Conservation (phyloP, 2,888 invertebrate species). For the Opisthograptis luteolata region DNA sequence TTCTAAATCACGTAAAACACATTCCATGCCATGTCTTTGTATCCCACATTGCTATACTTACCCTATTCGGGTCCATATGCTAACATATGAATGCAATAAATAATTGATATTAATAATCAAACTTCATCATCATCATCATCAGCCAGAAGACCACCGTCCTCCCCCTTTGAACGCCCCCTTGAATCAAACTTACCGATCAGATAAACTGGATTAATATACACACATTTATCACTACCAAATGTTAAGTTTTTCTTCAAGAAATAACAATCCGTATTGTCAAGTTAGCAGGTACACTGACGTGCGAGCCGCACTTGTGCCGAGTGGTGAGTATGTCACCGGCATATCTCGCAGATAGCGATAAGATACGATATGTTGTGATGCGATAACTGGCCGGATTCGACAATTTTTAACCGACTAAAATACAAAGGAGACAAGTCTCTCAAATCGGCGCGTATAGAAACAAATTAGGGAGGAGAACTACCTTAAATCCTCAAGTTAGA, state of each 20-base stretch:
- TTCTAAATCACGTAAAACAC: no score
- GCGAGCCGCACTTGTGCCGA: conserved; percentile 15
- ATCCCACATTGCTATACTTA: no score
- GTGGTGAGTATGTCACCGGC: conserved; percentile 20
- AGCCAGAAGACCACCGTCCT: neutral
- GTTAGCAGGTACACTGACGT: conserved; percentile 12
- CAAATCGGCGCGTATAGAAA: no score
- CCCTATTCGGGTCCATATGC: no score
- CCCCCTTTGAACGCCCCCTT: no score
- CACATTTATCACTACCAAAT: conserved; percentile 17
- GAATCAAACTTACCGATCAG: conserved; percentile 13
- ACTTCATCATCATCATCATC: no score
- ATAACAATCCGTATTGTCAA: conserved; percentile 7
- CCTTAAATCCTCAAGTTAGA: no score
- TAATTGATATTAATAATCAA: no score
- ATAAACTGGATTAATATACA: conserved; percentile 4
- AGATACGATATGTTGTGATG: conserved; percentile 15
- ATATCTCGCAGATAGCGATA: conserved; percentile 26
- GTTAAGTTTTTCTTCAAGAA: conserved; percentile 15
- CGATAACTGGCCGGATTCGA: conserved; percentile 14
- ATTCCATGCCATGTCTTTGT: no score
- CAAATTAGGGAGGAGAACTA: no score
- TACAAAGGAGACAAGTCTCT: conserved; percentile 9
- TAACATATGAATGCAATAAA: no score
- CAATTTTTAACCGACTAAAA: conserved; percentile 17